A percentile compares a stretch with the other conserved stretches of the same genome.
phyloP scores from a whole-genome alignment of 2,113 vertebrate genomes.

The Pan troglodytes region NHGRI_mPanTro3-v2.1_pri NC_072416.2:47964501-47965000 shows the following conservation, averaged over 20 bases:
- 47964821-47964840: not conserved
- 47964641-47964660: not conserved
- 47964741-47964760: not conserved
- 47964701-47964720: not conserved
- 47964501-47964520: not conserved
- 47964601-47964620: accelerated
- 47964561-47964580: too few relatives aligned
- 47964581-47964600: not conserved
- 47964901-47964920: not conserved
- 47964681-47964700: not conserved
- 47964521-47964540: not conserved
- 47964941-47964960: not conserved
- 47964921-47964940: not conserved
- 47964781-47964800: not conserved
- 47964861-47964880: not conserved
- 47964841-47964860: not conserved
- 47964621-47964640: not conserved
- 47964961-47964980: not conserved
- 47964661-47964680: not conserved
- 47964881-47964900: not conserved
- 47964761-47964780: not conserved
- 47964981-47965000: not conserved
- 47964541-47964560: not conserved
- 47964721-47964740: not conserved
- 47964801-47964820: not conserved